Conservation (phyloP, 2,113 vertebrate genomes). For the Odontophorus gujanensis region DNA sequence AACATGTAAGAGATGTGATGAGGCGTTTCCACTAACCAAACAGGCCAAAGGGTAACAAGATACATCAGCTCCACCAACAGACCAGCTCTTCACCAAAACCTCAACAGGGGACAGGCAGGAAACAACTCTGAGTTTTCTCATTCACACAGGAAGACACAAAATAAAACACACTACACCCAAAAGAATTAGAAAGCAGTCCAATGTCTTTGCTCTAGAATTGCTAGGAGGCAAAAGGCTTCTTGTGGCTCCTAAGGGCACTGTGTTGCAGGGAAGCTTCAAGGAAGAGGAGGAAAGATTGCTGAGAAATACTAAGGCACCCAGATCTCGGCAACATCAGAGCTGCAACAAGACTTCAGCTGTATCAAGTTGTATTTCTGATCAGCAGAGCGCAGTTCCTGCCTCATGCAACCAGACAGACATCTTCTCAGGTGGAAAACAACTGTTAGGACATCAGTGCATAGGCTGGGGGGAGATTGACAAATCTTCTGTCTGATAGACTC, state of each 20-base stretch:
- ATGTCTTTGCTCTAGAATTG: neutral
- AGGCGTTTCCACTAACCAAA: neutral
- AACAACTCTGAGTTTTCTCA: neutral
- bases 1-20: neutral
- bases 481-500: neutral
- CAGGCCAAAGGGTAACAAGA: neutral
- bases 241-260: neutral
- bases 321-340: neutral
- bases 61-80: neutral
- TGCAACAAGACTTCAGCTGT: neutral
- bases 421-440: neutral
- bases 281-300: neutral
- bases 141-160: neutral
- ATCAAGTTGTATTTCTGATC: neutral
- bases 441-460: neutral
- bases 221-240: neutral
- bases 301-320: constrained; percentile 24
- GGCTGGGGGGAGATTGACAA: neutral
- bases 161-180: neutral
- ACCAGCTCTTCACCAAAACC: neutral
- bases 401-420: neutral
- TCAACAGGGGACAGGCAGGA: neutral
- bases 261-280: neutral
- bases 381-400: neutral
- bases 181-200: neutral